A percentile compares a stretch with the other conserved stretches of the same genome.
These are phyloP conservation scores for Fragum fragum DNA, from an alignment of 2,888 invertebrate species.

Conservation along the genomic window DNA sequence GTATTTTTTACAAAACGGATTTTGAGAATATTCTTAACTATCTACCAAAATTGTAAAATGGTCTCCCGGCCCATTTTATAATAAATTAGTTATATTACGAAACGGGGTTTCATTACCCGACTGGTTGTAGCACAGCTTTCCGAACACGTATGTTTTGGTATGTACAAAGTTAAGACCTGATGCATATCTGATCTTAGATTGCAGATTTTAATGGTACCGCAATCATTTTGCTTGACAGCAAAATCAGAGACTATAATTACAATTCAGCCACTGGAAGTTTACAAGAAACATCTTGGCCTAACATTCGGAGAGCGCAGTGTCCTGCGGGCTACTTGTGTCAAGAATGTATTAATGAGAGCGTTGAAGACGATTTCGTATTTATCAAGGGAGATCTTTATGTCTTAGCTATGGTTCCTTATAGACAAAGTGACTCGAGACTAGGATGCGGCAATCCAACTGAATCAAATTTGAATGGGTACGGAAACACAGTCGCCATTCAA, in stretches of 20 bases:
- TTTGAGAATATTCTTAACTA: too few relatives aligned
- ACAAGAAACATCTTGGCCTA: background rate
- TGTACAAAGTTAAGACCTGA: too few relatives aligned
- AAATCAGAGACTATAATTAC: background rate
- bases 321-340: background rate
- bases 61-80: too few relatives aligned
- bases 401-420: background rate
- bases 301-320: conserved; percentile 5
- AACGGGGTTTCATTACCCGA: too few relatives aligned
- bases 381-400: conserved; percentile 1
- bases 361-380: background rate
- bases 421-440: conserved; percentile 4
- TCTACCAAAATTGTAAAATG: too few relatives aligned
- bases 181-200: too few relatives aligned
- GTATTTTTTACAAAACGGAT: too few relatives aligned
- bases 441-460: background rate
- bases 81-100: too few relatives aligned
- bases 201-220: background rate
- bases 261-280: background rate
- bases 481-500: conserved; percentile 2
- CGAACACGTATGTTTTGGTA: too few relatives aligned
- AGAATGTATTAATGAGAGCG: background rate
- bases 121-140: too few relatives aligned
- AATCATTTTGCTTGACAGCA: background rate
- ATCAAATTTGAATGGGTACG: background rate